Conservation (phyloP, 2,113 vertebrate species). For the Lampris incognitus region DNA sequence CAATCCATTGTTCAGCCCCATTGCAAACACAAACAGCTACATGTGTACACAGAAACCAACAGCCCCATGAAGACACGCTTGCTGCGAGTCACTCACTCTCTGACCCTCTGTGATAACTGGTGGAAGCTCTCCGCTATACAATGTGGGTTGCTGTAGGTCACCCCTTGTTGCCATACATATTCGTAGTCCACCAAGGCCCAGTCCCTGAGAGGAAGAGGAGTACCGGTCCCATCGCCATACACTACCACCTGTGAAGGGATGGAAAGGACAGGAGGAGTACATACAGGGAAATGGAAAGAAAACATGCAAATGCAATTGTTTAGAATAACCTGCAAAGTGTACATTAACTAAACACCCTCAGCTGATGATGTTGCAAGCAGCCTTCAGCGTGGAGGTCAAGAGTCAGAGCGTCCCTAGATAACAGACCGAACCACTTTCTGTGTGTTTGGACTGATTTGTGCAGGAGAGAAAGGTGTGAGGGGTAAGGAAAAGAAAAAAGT, state of each 20-base stretch:
- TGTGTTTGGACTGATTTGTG: neutral
- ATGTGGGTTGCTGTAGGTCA: slow-evolving; percentile 68
- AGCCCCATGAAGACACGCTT: too few species aligned
- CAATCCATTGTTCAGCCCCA: too few species aligned
- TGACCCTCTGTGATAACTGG: slow-evolving; percentile 57
- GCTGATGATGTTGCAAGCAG: too few species aligned
- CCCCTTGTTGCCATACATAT: slow-evolving; percentile 74
- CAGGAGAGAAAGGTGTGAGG: too few species aligned
- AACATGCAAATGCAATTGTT: too few species aligned
- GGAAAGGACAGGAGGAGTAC: neutral
- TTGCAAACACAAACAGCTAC: too few species aligned
- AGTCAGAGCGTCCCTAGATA: too few species aligned
- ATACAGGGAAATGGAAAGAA: neutral
- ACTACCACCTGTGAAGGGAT: slow-evolving; percentile 74
- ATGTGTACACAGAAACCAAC: too few species aligned
- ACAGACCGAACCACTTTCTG: neutral
- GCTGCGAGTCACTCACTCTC: slow-evolving; percentile 63
- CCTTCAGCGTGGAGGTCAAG: too few species aligned
- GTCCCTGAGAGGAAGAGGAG: slow-evolving; percentile 77
- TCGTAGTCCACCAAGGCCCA: slow-evolving; percentile 80
- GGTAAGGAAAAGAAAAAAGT: too few species aligned
- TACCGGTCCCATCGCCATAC: slow-evolving; percentile 78
- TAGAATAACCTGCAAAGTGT: too few species aligned
- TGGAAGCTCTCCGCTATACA: slow-evolving; percentile 76
- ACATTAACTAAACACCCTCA: too few species aligned